Conservation (phyloP, 2,888 invertebrate genomes). For the Phyto melanocephala region DNA sequence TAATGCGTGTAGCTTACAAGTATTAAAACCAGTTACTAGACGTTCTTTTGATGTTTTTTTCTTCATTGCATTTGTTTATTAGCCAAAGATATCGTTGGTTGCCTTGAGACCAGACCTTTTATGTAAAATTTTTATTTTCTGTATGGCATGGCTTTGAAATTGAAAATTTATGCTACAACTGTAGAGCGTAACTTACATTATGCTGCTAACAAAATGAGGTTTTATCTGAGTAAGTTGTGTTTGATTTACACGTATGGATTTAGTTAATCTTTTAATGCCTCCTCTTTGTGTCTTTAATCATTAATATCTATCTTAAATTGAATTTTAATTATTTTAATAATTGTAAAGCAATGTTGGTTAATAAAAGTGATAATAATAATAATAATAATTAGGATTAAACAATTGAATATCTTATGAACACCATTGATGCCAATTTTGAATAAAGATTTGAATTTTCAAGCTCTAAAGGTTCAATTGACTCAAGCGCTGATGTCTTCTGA, state of each 20-base stretch:
- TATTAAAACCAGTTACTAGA: background rate
- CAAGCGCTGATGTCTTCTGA: too few relatives aligned
- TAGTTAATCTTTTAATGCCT: background rate
- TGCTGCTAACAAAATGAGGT: background rate
- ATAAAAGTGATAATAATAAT: too few relatives aligned
- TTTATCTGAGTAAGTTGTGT: background rate
- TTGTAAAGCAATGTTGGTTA: background rate
- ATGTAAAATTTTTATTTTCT: conserved; percentile 3
- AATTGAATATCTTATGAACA: too few relatives aligned
- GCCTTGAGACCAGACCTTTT: conserved; percentile 8
- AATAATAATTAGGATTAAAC: too few relatives aligned
- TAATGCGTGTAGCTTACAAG: conserved; percentile 15
- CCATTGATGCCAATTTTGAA: too few relatives aligned
- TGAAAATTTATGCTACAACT: background rate
- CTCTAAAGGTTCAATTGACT: too few relatives aligned
- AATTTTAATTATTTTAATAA: conserved; percentile 41
- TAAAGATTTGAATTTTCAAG: too few relatives aligned
- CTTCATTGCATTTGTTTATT: background rate
- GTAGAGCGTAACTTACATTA: background rate
- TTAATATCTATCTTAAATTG: conserved; percentile 32
- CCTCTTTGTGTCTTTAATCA: conserved; percentile 2
- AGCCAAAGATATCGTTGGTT: conserved; percentile 8
- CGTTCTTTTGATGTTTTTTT: background rate
- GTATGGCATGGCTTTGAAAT: background rate
- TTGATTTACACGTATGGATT: background rate